Evolutionary conservation across 2,113 vertebrate species (phyloP).

Genomic region (Bubo scandiacus): DNA sequence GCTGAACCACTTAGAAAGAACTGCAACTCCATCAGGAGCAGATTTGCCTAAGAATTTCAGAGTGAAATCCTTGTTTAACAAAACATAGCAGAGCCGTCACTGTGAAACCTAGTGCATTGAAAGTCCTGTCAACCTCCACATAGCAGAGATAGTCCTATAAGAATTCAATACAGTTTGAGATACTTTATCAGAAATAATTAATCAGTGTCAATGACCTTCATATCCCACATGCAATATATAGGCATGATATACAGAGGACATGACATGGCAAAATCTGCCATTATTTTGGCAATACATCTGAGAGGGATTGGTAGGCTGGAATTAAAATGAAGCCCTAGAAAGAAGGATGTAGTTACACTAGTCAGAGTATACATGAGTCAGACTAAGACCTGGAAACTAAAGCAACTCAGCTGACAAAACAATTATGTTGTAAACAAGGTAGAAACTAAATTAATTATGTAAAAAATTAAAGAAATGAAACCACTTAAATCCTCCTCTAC

Average conservation of each 20-base stretch:
- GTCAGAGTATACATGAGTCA: background rate
- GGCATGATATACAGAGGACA: background rate
- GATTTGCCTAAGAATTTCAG: background rate
- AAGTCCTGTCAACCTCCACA: background rate
- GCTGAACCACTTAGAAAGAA: background rate
- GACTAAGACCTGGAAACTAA: background rate
- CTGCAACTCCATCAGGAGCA: background rate
- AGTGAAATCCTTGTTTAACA: background rate
- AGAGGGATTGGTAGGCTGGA: slow-evolving; percentile 6
- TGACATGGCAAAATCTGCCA: background rate
- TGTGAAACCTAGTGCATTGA: background rate
- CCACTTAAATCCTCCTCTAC: background rate
- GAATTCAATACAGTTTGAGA: background rate
- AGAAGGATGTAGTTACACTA: background rate
- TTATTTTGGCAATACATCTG: slow-evolving; percentile 40
- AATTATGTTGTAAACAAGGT: background rate
- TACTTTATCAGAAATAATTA: slow-evolving; percentile 38
- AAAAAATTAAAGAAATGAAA: background rate
- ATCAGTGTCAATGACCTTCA: slow-evolving; percentile 17
- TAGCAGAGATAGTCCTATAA: background rate
- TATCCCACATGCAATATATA: background rate
- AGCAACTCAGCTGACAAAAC: background rate
- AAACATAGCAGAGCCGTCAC: background rate
- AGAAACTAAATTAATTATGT: background rate
- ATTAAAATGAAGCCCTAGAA: background rate